A percentile compares a stretch with the other conserved stretches of the same genome.
Evolutionary conservation across 2,797 vertebrate species (phyloP).

Genomic region (Xyrichtys novacula): DNA sequence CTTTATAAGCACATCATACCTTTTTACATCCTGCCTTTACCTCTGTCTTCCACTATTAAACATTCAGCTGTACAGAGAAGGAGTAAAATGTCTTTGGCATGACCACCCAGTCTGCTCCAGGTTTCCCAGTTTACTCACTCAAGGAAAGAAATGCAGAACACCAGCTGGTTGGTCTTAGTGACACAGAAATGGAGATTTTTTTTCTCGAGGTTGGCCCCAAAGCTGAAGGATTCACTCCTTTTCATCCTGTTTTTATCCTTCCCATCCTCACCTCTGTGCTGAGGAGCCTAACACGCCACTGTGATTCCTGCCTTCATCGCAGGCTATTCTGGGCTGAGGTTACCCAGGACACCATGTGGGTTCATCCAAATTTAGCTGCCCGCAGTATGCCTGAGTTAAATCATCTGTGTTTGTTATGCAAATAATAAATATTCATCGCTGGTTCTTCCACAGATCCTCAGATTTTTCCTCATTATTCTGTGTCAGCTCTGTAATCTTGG

Average conservation of each 20-base stretch:
- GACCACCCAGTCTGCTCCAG: constrained; percentile 58
- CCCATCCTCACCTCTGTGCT: constrained; percentile 65
- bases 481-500: constrained; percentile 77
- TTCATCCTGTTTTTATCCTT: constrained; percentile 59
- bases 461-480: constrained; percentile 79
- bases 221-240: constrained; percentile 48
- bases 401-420: constrained; percentile 78
- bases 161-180: constrained; percentile 42
- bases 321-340: constrained; percentile 80
- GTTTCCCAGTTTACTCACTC: constrained; percentile 35
- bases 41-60: constrained; percentile 52
- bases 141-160: constrained; percentile 42
- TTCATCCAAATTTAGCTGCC: constrained; percentile 77
- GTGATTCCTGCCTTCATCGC: constrained; percentile 72
- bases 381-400: constrained; percentile 78
- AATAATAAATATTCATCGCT: constrained; percentile 86
- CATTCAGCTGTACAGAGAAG: constrained; percentile 27
- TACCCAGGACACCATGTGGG: constrained; percentile 77
- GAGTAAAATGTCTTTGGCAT: constrained; percentile 46
- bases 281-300: constrained; percentile 64
- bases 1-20: constrained; percentile 40
- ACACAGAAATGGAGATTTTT: constrained; percentile 44
- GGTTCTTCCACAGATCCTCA: constrained; percentile 73
- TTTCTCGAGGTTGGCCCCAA: constrained; percentile 54
- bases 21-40: constrained; percentile 23